A percentile compares a stretch with the other conserved stretches of the same genome.
These are phyloP conservation scores for Pheosia gnoma DNA, from an alignment of 2,888 invertebrate species.

Conservation along the genomic window DNA sequence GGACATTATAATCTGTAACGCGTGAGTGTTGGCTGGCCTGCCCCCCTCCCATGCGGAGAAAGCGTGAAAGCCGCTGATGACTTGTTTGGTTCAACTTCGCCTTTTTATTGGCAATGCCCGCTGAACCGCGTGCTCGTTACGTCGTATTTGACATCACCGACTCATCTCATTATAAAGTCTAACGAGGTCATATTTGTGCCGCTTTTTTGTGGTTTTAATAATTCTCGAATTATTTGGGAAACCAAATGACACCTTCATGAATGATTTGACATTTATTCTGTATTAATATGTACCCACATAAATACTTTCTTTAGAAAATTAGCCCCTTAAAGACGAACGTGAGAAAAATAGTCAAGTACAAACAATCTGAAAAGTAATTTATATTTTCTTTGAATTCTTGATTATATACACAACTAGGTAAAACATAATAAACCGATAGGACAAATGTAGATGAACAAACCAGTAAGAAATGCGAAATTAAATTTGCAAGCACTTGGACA, in stretches of 20 bases:
- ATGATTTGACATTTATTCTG: too few species aligned
- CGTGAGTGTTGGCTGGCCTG: slow-evolving; percentile 2
- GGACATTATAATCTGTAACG: not conserved
- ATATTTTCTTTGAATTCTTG: too few species aligned
- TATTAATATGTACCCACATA: too few species aligned
- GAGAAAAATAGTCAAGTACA: too few species aligned
- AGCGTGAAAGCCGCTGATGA: slow-evolving; percentile 41
- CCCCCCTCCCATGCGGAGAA: slow-evolving; percentile 38
- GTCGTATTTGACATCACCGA: slow-evolving; percentile 7
- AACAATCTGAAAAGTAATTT: too few species aligned
- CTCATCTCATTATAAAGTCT: slow-evolving; percentile 4
- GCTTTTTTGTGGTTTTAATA: not conserved
- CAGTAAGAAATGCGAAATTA: too few species aligned
- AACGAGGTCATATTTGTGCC: slow-evolving; percentile 1
- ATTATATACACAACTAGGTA: too few species aligned
- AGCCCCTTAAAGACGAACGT: too few species aligned
- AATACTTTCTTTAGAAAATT: too few species aligned
- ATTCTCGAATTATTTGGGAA: not conserved
- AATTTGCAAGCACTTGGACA: too few species aligned
- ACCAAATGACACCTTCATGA: not conserved
- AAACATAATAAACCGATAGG: too few species aligned
- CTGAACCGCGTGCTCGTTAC: slow-evolving; percentile 10
- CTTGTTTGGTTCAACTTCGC: slow-evolving; percentile 18
- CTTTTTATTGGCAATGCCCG: slow-evolving; percentile 17
- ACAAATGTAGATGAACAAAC: too few species aligned